These are phyloP conservation scores for Pseudonaja textilis DNA, from an alignment of 2,113 vertebrate species.

Conservation along the genomic window DNA sequence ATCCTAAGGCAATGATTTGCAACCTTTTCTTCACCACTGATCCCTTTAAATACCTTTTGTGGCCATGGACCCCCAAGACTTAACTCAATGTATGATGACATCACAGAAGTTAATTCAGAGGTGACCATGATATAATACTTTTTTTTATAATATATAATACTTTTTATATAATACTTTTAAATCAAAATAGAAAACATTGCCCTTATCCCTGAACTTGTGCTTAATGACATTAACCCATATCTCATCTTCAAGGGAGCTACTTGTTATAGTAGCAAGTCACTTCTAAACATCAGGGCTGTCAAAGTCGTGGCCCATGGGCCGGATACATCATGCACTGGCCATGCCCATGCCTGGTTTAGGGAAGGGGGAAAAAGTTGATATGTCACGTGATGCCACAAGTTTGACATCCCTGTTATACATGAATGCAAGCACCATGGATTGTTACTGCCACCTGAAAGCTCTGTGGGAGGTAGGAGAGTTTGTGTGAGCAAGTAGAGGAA, in stretches of 20 bases:
- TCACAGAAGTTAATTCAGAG: neutral
- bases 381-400: too few species aligned
- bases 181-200: neutral
- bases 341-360: too few species aligned
- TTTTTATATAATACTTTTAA: neutral
- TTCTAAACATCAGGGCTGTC: too few species aligned
- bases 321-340: too few species aligned
- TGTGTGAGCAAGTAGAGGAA: neutral
- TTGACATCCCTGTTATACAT: neutral
- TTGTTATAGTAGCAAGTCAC: neutral
- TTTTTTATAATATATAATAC: neutral
- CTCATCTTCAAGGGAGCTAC: neutral
- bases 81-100: neutral
- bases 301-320: too few species aligned
- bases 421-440: neutral
- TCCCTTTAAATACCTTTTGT: neutral
- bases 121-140: neutral
- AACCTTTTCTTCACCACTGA: neutral
- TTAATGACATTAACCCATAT: neutral
- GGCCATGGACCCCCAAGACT: neutral
- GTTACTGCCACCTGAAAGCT: neutral
- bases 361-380: too few species aligned
- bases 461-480: neutral
- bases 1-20: neutral
- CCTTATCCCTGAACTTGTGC: neutral